Percentiles rank a stretch among this genome's conserved stretches.
Conservation (phyloP, 2,113 vertebrate species). For the Cynoglossus semilaevis region DNA sequence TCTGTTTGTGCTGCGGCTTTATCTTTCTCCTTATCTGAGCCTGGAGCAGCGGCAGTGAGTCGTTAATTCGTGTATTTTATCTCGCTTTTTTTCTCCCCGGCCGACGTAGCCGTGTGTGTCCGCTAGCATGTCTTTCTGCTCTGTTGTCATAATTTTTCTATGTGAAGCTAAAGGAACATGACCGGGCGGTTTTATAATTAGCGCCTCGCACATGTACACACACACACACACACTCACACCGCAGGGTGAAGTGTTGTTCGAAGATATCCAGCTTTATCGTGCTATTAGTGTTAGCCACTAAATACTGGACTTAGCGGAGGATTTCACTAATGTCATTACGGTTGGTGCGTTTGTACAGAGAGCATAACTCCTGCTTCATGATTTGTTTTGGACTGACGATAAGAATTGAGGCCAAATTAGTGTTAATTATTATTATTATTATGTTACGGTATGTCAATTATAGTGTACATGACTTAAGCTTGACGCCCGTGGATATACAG, state of each 20-base stretch:
- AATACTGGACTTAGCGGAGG: constrained; percentile 56
- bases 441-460: no score
- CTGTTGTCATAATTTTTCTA: constrained; percentile 9
- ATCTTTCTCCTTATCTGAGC: constrained; percentile 42
- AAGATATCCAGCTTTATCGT: constrained; percentile 2
- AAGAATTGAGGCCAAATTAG: no score
- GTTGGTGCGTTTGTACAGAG: constrained; percentile 12
- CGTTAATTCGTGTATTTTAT: background rate
- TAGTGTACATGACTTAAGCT: no score
- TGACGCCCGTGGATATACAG: no score
- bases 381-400: no score
- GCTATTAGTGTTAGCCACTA: constrained; percentile 37
- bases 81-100: background rate
- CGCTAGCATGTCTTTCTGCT: constrained; percentile 14
- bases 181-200: background rate
- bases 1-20: background rate
- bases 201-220: background rate
- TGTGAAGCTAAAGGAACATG: constrained; percentile 5
- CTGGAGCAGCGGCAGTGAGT: constrained; percentile 3
- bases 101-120: background rate
- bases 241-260: background rate
- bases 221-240: no score
- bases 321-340: constrained; percentile 72
- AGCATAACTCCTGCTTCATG: no score
- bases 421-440: no score